These are phyloP conservation scores for Tragelaphus eurycerus DNA, from an alignment of 2,797 vertebrate species.

Conservation along the genomic window DNA sequence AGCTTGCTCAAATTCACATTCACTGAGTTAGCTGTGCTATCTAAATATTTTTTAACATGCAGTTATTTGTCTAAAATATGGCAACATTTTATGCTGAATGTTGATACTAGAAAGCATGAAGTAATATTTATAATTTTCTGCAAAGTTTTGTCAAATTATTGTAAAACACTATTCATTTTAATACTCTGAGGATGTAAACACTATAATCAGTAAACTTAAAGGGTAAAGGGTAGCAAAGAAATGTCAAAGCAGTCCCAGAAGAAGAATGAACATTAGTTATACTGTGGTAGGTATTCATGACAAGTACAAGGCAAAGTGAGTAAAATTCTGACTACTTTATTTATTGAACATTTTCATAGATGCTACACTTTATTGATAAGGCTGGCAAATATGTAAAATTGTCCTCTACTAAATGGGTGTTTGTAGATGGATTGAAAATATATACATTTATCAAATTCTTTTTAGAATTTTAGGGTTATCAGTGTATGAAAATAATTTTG, in stretches of 20 bases:
- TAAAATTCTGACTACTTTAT: not conserved
- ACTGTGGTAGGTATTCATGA: not conserved
- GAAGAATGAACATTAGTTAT: not conserved
- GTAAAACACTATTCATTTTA: not conserved
- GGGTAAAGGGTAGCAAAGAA: not conserved
- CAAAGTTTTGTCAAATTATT: conserved; percentile 3
- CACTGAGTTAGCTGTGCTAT: not conserved
- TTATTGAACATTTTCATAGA: not conserved
- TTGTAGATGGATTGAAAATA: not conserved
- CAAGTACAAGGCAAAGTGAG: not conserved
- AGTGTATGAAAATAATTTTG: not conserved
- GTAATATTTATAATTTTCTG: conserved; percentile 20
- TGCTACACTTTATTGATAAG: not conserved
- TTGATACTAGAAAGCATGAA: not conserved
- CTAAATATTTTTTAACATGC: not conserved
- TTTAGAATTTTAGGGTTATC: not conserved
- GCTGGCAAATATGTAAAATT: not conserved
- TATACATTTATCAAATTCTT: not conserved
- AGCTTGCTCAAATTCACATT: not conserved
- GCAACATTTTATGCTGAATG: not conserved
- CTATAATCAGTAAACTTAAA: conserved; percentile 16
- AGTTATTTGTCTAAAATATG: not conserved
- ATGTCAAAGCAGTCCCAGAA: not conserved
- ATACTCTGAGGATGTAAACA: not conserved
- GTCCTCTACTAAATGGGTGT: not conserved